Base-by-base conservation (phyloP, 2,888 invertebrate genomes). In the Xanthostigma xanthostigma region DNA sequence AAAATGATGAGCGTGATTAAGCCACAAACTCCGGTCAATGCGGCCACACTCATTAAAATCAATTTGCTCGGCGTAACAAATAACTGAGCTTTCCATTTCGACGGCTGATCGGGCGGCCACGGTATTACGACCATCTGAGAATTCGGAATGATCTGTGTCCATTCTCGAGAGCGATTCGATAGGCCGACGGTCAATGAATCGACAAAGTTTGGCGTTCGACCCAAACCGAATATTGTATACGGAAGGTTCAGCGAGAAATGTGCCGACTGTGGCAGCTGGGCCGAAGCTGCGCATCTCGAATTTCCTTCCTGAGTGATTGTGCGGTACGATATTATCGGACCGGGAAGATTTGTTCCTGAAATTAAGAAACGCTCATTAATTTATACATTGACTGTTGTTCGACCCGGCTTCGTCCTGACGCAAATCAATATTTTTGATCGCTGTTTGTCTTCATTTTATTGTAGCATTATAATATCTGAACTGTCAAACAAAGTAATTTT, bases 51-150 rank as follows among this genome's bases (percentile, higher is more conserved):
- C 67, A 91, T 79, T n/a, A 91, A 68, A 62, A 95, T 92, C 48
- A 93, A 73, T 67, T 91, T 89, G 64, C 93, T 93, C 0, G 95
- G 95, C 0, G 94, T 94, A 0, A 96, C 89, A 72, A 94, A 96
- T 12, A 96, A 70, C 61, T 92, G 90, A 13, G 86, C 89, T 58
- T 81, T 83, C 96, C 96, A 96, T 55, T 77, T 76, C 3, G 73
- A 73, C 0, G 93, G 84, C 48, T 86, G 75, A 52, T 76, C 71
- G 1, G 81, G 76, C 8, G 90, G 92, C 61, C 80, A 78, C 2
- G 97, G 97, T 51, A 96, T 88, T 1, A 98, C 87, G 36, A 96
- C 88, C 67, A 98, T 85, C 67, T 98, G 96, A 1, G 96, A 95
- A 63, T 98, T 97, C 0, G 97, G 97, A 62, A 98, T 96, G 46